Evolutionary conservation across 1,140 invertebrate genomes (phyloP), one percentile per base, ranked within the genome.

Genomic region (Copidosoma floridanum): DNA sequence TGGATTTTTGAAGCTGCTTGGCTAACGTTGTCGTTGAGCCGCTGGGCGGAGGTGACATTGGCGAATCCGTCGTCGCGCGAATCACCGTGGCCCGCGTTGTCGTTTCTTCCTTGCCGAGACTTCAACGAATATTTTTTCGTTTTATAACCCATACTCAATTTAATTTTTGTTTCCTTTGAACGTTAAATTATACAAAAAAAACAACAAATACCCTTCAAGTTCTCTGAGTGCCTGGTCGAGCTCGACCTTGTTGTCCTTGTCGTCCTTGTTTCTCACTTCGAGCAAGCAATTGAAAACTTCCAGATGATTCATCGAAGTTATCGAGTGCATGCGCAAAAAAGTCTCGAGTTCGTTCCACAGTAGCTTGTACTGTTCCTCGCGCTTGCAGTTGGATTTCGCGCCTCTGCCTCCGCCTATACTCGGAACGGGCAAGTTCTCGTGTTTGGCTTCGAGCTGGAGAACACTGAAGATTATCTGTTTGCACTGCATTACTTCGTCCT

Each of bases 281-380:
- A 93, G 79, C 8, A 97, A 77, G 76, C 92, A 95, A 51, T 90
- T 88, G 12, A 97, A 82, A 12, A 98, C 84, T 67, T 87, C 86
- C 47, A 85, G 84, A 72, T 98, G 95, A 58, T 85, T 68, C 40
- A 85, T 59, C 63, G 88, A 84, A 16, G 83, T 77, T 47, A 61
- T 75, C 0, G 88, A 83, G 71, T 95, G 90, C 7, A 87, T 85
- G 56, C 89, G 86, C 0, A 98, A 75, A 55, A 95, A 85, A 11
- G 85, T 86, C 77, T 98, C 95, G 26, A 97, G 74, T 73, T 98
- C 96, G 38, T 84, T 84, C 89, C 94, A 98, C 71, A 97, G 84
- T 43, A 91, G 82, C 54, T 89, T 85, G 78, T 96, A 98, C 68
- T 96, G 93, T 68, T 97, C 95, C 66, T 96, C 93, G 37, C 87